A percentile compares a stretch with the other conserved stretches of the same genome.
These are phyloP conservation scores for Cinara cedri DNA, from an alignment of 2,888 invertebrate genomes.

Conservation along the genomic window DNA sequence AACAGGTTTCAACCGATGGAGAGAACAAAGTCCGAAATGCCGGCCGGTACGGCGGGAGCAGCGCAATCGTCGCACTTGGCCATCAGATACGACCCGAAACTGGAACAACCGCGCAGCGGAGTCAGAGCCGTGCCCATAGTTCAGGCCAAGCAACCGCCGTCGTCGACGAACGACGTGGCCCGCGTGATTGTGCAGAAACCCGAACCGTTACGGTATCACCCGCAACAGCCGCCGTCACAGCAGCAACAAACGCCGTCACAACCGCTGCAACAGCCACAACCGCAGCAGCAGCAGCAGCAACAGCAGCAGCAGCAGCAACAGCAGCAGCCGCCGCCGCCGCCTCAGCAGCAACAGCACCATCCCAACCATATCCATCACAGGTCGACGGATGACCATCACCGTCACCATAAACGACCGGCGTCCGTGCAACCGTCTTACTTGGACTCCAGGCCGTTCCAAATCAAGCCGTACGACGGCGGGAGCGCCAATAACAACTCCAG, in stretches of 20 bases:
- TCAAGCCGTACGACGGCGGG: slow-evolving; percentile 46
- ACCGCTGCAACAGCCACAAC: slow-evolving; percentile 21
- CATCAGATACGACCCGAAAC: slow-evolving; percentile 49
- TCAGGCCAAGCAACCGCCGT: slow-evolving; percentile 30
- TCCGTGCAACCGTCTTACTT: slow-evolving; percentile 50
- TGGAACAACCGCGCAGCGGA: slow-evolving; percentile 53
- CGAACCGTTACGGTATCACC: slow-evolving; percentile 37
- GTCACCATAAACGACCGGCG: slow-evolving; percentile 25
- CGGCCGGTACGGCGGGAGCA: slow-evolving; percentile 9
- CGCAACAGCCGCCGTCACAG: neutral
- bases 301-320: slow-evolving; percentile 41
- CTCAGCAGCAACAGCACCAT: slow-evolving; percentile 38
- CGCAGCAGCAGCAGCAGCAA: slow-evolving; percentile 34
- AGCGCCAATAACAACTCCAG: slow-evolving; percentile 19
- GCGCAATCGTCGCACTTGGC: slow-evolving; percentile 38
- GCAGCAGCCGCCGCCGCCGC: slow-evolving; percentile 34
- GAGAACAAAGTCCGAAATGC: slow-evolving; percentile 42
- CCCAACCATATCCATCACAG: neutral
- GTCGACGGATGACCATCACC: slow-evolving; percentile 22
- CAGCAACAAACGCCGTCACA: slow-evolving; percentile 34
- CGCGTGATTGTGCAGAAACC: slow-evolving; percentile 49
- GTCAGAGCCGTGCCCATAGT: slow-evolving; percentile 43
- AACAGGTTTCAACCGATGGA: slow-evolving; percentile 43
- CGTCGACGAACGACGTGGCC: slow-evolving; percentile 17
- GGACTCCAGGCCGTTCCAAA: slow-evolving; percentile 50